Base-by-base conservation (phyloP, 2,888 invertebrate species). In the Drosophila histrio region DNA sequence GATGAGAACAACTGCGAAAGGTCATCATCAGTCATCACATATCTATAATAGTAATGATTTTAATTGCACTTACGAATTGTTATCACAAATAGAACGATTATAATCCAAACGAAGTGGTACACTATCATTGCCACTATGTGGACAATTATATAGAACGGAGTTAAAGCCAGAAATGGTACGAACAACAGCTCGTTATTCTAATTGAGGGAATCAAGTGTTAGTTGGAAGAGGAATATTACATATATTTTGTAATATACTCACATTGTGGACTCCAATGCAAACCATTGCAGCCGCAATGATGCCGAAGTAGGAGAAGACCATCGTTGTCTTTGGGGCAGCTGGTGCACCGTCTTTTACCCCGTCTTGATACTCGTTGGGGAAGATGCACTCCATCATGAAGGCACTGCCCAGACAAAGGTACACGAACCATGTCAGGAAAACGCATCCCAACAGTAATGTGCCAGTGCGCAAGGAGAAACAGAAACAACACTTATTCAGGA, bases 161-260 rank as follows among this genome's bases (percentile, higher is more conserved):
- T 32, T 0, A 82, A 41, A 1, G 21, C 60, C 43, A 83, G 21
- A 58, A 79, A 79, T 7, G 84, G 84, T 9, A 74, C 11, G 9
- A 85, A 85, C 3, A 86, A 28, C 17, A 84, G 26, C 32, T 86
- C 87, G n/a, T 83, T 86, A 32, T 84, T 77, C 87, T 86, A 44
- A 26, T 13, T 2, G 9, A 2, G 41, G 5, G 2, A 24, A 11
- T 34, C 3, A 8, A 6, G 15, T 9, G 22, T 47, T 21, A 38
- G 8, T 52, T 30, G 21, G 49, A n/a, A n/a, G n/a, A n/a, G n/a
- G n/a, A n/a, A n/a, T n/a, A n/a, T n/a, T n/a, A n/a, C n/a, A n/a
- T n/a, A n/a, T n/a, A n/a, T n/a, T n/a, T n/a, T n/a, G n/a, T n/a
- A n/a, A n/a, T n/a, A n/a, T n/a, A n/a, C 83, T 71, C 17, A 84